A percentile compares a stretch with the other conserved stretches of the same genome.
Conservation (phyloP, 1,140 invertebrate genomes). For the Calliphora vicina region DNA sequence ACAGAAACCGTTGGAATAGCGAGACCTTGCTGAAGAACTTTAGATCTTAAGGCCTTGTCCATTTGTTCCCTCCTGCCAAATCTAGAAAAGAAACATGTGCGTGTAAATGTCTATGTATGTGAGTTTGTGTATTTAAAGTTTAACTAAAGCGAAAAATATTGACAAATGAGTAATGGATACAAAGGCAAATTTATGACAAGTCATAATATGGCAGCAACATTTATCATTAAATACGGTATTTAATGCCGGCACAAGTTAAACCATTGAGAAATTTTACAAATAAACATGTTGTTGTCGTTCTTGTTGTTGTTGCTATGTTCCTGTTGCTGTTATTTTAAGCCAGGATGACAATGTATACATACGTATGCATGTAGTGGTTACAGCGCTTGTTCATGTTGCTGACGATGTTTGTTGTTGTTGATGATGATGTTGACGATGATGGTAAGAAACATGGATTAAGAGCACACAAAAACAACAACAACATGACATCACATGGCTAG, state of each 20-base stretch:
- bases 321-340: background rate
- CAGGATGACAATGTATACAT: background rate
- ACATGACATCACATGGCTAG: background rate
- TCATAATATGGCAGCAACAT: slow-evolving; percentile 41
- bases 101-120: background rate
- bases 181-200: slow-evolving; percentile 41
- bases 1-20: no score
- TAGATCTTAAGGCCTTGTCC: no score
- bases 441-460: background rate
- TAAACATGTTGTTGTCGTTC: background rate
- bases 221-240: slow-evolving; percentile 38
- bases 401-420: background rate
- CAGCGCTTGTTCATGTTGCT: background rate
- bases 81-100: background rate
- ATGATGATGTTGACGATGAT: background rate
- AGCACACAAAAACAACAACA: background rate
- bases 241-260: slow-evolving; percentile 19
- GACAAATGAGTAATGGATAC: slow-evolving; percentile 42
- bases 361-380: background rate
- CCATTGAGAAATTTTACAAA: background rate
- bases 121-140: background rate
- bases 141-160: slow-evolving; percentile 26
- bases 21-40: no score
- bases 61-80: no score
- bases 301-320: background rate